These are phyloP conservation scores for Entomyzon cyanotis DNA, from an alignment of 2,113 vertebrate genomes.

Conservation along the genomic window DNA sequence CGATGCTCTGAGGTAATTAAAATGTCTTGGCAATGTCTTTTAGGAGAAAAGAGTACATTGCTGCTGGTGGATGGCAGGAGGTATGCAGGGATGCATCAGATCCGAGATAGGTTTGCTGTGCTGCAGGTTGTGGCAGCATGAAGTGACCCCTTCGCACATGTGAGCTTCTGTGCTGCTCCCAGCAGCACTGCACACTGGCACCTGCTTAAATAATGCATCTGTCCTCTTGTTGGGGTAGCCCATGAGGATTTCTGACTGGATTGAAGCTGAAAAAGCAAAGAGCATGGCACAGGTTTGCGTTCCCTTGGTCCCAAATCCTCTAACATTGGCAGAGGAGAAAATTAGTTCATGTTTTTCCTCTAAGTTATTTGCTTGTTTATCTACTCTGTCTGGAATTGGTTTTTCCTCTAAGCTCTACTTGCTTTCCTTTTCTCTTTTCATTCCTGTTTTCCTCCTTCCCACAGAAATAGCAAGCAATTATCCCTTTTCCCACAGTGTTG, in stretches of 20 bases:
- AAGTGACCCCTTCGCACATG: rapidly evolving
- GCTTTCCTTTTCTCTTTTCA: not conserved
- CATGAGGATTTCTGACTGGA: not conserved
- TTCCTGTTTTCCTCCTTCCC: not conserved
- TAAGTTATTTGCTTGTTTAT: not conserved
- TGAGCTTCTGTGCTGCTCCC: not conserved
- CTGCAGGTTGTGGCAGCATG: not conserved
- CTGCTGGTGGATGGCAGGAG: not conserved
- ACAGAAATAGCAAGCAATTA: not conserved
- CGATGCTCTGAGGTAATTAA: not conserved
- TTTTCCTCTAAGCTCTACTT: not conserved
- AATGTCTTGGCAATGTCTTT: not conserved
- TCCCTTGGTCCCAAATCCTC: not conserved
- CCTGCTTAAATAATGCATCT: not conserved
- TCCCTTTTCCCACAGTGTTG: not conserved
- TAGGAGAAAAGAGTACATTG: rapidly evolving
- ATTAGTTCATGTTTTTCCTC: not conserved
- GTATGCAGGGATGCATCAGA: rapidly evolving
- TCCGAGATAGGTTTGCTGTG: rapidly evolving
- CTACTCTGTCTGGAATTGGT: not conserved
- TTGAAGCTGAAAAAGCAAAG: not conserved
- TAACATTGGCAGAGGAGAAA: not conserved
- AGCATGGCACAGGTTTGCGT: rapidly evolving
- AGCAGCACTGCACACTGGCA: rapidly evolving
- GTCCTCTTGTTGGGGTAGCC: not conserved